phyloP scores from a whole-genome alignment of 2,888 invertebrate species.

The Idaea aversata region DNA sequence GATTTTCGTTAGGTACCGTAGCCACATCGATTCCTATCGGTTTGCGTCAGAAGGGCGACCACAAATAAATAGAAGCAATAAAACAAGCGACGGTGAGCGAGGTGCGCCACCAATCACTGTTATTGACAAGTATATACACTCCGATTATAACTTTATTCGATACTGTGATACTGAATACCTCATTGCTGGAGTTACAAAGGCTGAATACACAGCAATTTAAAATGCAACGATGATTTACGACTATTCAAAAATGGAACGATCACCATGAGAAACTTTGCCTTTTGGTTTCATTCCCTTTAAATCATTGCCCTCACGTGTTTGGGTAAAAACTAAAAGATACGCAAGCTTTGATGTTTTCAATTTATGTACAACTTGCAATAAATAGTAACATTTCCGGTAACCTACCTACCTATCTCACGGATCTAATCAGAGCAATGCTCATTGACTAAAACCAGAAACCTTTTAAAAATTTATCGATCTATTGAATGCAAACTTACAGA shows the following conservation, averaged over 20 bases:
- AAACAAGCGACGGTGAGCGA: slow-evolving; percentile 37
- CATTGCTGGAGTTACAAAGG: neutral
- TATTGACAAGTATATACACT: slow-evolving; percentile 56
- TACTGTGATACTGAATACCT: neutral
- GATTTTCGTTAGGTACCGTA: neutral
- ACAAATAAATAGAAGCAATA: slow-evolving; percentile 50
- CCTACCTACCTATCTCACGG: neutral
- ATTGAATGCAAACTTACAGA: neutral
- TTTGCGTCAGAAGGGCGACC: neutral
- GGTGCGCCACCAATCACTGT: slow-evolving; percentile 55
- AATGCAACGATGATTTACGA: neutral
- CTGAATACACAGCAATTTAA: neutral
- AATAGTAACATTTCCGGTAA: neutral
- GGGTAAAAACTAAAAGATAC: no score
- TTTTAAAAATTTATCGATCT: neutral
- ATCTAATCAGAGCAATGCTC: neutral
- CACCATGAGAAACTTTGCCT: no score
- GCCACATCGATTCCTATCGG: neutral
- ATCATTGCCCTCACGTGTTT: no score
- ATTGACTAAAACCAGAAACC: neutral
- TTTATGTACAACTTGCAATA: neutral
- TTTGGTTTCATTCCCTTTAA: no score
- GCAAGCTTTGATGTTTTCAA: neutral
- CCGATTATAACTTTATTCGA: slow-evolving; percentile 41
- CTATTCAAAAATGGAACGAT: slow-evolving; percentile 14